These are phyloP conservation scores for Willisornis vidua DNA, from an alignment of 2,113 vertebrate genomes.

Conservation along the genomic window DNA sequence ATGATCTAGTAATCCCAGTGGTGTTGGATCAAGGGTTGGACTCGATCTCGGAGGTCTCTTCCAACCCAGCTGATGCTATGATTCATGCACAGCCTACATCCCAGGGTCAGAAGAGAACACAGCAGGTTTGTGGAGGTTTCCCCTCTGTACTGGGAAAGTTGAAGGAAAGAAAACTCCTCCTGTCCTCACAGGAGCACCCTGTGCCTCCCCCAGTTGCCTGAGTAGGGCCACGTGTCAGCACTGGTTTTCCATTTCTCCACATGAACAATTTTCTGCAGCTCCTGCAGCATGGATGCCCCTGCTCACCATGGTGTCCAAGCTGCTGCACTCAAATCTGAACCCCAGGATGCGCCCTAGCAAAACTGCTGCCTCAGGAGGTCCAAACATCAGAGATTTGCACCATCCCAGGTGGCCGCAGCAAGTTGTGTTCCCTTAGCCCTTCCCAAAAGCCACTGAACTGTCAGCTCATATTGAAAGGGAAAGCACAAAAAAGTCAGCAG, in stretches of 20 bases:
- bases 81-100: not conserved
- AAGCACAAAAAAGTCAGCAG: not conserved
- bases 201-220: not conserved
- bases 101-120: not conserved
- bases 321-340: not conserved
- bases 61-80: too few species aligned
- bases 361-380: not conserved
- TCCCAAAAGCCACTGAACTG: not conserved
- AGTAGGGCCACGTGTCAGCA: not conserved
- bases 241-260: not conserved
- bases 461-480: not conserved
- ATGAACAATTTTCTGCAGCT: not conserved
- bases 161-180: not conserved
- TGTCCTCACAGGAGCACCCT: not conserved
- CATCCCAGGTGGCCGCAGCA: not conserved
- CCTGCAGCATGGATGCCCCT: not conserved
- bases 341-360: fast-evolving
- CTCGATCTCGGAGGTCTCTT: too few species aligned
- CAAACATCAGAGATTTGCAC: not conserved
- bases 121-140: not conserved
- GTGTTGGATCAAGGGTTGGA: too few species aligned
- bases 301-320: fast-evolving
- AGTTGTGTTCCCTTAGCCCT: not conserved
- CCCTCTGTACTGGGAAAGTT: not conserved
- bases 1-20: too few species aligned